A percentile compares a stretch with the other conserved stretches of the same genome.
Evolutionary conservation across 2,113 vertebrate genomes (phyloP).

Genomic region (Apistogramma diplotaenia): DNA sequence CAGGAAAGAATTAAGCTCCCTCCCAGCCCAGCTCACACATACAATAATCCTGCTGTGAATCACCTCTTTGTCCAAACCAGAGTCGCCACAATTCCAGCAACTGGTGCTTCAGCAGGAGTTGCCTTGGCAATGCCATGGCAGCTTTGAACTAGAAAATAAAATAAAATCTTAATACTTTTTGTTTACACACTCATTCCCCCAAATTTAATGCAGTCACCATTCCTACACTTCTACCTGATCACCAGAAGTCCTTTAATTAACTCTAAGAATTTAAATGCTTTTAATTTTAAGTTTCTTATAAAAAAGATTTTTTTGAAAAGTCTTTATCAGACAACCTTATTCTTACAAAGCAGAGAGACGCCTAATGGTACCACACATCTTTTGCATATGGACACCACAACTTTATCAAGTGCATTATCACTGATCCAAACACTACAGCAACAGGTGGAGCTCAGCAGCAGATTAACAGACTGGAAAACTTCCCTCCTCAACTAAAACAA

Average conservation of each 20-base stretch:
- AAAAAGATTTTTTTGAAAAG: not conserved
- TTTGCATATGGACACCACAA: not conserved
- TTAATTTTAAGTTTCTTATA: not conserved
- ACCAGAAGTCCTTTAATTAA: not conserved
- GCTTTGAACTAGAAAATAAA: constrained; percentile 21
- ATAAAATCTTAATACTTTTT: constrained; percentile 1
- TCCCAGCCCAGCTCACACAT: constrained; percentile 58
- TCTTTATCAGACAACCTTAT: not conserved
- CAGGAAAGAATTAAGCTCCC: constrained; percentile 63
- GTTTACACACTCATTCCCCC: not conserved
- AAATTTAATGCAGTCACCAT: not conserved
- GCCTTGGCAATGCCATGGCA: constrained; percentile 57
- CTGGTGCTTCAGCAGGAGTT: constrained; percentile 48
- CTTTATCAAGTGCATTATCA: not conserved
- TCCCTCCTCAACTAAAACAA: not conserved
- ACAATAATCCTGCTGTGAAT: constrained; percentile 76
- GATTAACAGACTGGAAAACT: not conserved
- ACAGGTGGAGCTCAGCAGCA: not conserved
- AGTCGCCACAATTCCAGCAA: constrained; percentile 53
- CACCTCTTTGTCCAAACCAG: constrained; percentile 68
- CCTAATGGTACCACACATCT: not conserved
- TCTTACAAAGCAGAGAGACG: not conserved
- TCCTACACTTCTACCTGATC: not conserved
- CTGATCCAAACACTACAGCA: not conserved
- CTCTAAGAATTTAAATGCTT: not conserved